Conservation (phyloP, 2,113 vertebrate genomes). For the Pollachius pollachius region DNA sequence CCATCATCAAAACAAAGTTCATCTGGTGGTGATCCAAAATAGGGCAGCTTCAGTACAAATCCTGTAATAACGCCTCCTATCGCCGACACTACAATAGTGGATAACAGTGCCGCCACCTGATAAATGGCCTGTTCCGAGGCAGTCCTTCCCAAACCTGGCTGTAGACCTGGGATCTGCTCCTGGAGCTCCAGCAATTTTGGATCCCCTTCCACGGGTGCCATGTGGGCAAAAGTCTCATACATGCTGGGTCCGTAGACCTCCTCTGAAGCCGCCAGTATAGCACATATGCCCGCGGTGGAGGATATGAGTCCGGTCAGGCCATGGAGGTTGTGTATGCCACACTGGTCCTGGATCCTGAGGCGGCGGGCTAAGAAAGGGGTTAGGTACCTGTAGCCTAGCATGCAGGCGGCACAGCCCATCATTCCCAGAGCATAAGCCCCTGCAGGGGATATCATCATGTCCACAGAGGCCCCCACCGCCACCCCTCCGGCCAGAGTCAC, state of each 20-base stretch:
- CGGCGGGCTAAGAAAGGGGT: conserved; percentile 68
- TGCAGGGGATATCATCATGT: conserved; percentile 75
- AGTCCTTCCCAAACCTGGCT: conserved; percentile 58
- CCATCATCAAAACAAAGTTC: conserved; percentile 77
- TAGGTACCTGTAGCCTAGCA: conserved; percentile 80
- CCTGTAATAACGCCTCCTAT: conserved; percentile 73
- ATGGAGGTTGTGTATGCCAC: conserved; percentile 84
- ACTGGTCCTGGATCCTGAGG: conserved; percentile 76
- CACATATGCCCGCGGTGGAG: conserved; percentile 65
- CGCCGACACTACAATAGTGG: conserved; percentile 59
- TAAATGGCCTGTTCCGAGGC: conserved; percentile 68
- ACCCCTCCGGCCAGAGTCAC: conserved; percentile 82
- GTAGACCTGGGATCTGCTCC: conserved; percentile 58
- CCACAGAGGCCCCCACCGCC: conserved; percentile 73
- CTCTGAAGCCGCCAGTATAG: conserved; percentile 59
- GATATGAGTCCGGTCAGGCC: conserved; percentile 80
- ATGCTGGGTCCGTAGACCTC: conserved; percentile 62
- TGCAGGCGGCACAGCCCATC: conserved; percentile 68
- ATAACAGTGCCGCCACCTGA: conserved; percentile 70
- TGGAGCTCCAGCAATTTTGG: conserved; percentile 50
- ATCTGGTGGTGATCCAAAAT: conserved; percentile 64
- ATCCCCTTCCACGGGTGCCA: conserved; percentile 55
- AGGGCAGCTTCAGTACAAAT: conserved; percentile 64
- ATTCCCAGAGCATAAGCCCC: conserved; percentile 75
- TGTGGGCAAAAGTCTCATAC: conserved; percentile 61